Evolutionary conservation across 2,113 vertebrate genomes (phyloP).

Genomic region (Plotosus lineatus): DNA sequence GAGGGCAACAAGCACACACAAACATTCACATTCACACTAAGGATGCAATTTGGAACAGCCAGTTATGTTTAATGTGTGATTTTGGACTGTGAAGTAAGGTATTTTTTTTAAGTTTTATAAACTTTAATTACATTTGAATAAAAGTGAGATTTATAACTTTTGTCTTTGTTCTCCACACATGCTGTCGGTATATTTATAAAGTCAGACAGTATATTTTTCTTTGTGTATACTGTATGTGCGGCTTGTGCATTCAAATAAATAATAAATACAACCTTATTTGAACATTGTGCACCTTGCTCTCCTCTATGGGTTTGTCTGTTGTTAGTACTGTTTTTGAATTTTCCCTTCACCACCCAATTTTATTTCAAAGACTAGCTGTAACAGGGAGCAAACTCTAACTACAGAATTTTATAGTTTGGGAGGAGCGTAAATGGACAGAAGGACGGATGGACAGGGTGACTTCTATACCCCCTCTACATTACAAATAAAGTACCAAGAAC

Average conservation of each 20-base stretch:
- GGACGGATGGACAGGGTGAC: too few relatives aligned
- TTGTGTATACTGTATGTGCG: neutral
- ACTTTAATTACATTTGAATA: neutral
- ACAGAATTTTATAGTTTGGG: too few relatives aligned
- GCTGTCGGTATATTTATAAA: neutral
- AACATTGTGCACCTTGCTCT: neutral
- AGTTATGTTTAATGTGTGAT: too few relatives aligned
- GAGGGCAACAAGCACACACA: too few relatives aligned
- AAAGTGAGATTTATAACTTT: neutral
- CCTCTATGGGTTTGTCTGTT: neutral
- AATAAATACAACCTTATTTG: conserved; percentile 6
- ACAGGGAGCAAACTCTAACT: neutral
- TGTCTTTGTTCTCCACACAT: neutral
- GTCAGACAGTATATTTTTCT: neutral
- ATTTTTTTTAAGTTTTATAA: neutral
- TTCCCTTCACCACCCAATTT: neutral
- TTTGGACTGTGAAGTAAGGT: neutral
- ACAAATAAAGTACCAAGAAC: too few relatives aligned
- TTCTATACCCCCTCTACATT: too few relatives aligned
- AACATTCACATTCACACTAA: too few relatives aligned
- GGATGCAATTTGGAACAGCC: too few relatives aligned
- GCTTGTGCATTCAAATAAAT: conserved; percentile 5
- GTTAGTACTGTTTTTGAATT: too few relatives aligned
- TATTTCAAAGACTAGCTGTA: neutral
- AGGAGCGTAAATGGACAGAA: too few relatives aligned